Percentiles rank a stretch among this genome's conserved stretches.
These are phyloP conservation scores for Brachypodius melanocephalos DNA, from an alignment of 2,113 vertebrate species.

Conservation along the genomic window DNA sequence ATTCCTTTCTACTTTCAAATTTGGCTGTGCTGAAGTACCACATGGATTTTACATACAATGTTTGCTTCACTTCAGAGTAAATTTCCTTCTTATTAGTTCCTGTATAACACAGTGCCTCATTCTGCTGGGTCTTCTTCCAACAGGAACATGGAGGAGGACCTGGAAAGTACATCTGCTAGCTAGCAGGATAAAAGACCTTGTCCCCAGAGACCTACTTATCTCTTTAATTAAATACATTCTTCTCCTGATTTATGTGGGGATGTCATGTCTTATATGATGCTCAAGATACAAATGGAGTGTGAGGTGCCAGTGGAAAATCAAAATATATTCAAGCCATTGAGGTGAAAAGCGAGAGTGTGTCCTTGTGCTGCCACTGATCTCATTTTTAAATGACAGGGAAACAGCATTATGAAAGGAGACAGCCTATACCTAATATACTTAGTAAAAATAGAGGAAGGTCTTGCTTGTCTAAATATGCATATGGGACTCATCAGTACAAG, in stretches of 20 bases:
- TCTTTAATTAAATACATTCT: neutral
- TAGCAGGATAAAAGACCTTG: neutral
- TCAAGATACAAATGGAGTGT: neutral
- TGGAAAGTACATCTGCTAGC: neutral
- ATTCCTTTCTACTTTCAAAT: constrained; percentile 31
- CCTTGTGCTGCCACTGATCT: neutral
- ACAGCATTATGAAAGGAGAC: neutral
- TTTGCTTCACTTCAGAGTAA: neutral
- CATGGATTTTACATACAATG: neutral
- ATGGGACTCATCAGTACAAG: neutral
- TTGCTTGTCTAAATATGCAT: neutral
- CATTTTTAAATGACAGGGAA: neutral
- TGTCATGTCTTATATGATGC: neutral
- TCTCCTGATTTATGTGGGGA: neutral
- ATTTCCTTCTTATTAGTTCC: constrained; percentile 5
- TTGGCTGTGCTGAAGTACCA: neutral
- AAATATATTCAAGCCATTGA: neutral
- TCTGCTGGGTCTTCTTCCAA: neutral
- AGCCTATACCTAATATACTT: neutral
- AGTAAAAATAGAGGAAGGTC: neutral
- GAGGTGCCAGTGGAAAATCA: neutral
- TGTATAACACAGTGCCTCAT: neutral
- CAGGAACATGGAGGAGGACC: neutral
- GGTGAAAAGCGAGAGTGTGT: neutral
- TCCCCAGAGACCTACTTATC: neutral